A percentile compares a stretch with the other conserved stretches of the same genome.
Evolutionary conservation across 30 jellyfish, hydroid and myxozoan genomes (phyloP).

Genomic region (Aurelia aurita): DNA sequence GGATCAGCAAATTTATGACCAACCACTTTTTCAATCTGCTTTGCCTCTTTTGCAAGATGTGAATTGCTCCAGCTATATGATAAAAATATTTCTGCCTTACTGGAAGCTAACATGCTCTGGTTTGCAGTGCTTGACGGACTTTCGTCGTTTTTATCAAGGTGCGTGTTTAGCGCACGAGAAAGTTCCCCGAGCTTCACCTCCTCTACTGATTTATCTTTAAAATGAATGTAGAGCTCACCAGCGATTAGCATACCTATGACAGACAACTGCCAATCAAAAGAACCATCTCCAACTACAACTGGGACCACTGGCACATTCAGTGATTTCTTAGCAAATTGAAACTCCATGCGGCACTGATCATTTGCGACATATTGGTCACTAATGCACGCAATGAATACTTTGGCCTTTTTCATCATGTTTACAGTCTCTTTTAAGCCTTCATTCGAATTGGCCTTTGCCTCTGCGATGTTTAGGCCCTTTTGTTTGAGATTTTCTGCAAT

Average conservation of each 20-base stretch:
- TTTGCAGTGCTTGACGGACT: background rate
- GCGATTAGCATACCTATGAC: slow-evolving; percentile 83
- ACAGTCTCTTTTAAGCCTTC: slow-evolving; percentile 54
- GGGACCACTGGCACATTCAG: slow-evolving; percentile 78
- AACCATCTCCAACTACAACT: slow-evolving; percentile 83
- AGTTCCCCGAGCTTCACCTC: slow-evolving; percentile 44
- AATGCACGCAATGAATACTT: slow-evolving; percentile 85
- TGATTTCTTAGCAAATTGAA: slow-evolving; percentile 76
- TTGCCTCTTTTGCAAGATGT: slow-evolving; percentile 34
- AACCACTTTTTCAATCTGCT: slow-evolving; percentile 21
- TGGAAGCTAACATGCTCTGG: background rate
- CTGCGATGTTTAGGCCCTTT: slow-evolving; percentile 56
- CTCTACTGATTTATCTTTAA: slow-evolving; percentile 67
- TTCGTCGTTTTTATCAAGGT: slow-evolving; percentile 4
- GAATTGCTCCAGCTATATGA: slow-evolving; percentile 84
- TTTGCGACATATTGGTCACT: slow-evolving; percentile 74
- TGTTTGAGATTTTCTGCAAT: slow-evolving; percentile 41
- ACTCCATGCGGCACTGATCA: slow-evolving; percentile 86
- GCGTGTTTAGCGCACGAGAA: slow-evolving; percentile 32
- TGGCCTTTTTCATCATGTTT: slow-evolving; percentile 65
- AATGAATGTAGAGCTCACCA: slow-evolving; percentile 80
- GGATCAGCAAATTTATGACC: slow-evolving; percentile 85
- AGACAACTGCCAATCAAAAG: slow-evolving; percentile 70
- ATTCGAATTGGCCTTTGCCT: slow-evolving; percentile 13
- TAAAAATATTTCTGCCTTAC: slow-evolving; percentile 53